Percentiles rank a stretch among this genome's conserved stretches.
These are phyloP conservation scores for Sebastolobus altivelis DNA, from an alignment of 2,797 vertebrate species.

Conservation along the genomic window DNA sequence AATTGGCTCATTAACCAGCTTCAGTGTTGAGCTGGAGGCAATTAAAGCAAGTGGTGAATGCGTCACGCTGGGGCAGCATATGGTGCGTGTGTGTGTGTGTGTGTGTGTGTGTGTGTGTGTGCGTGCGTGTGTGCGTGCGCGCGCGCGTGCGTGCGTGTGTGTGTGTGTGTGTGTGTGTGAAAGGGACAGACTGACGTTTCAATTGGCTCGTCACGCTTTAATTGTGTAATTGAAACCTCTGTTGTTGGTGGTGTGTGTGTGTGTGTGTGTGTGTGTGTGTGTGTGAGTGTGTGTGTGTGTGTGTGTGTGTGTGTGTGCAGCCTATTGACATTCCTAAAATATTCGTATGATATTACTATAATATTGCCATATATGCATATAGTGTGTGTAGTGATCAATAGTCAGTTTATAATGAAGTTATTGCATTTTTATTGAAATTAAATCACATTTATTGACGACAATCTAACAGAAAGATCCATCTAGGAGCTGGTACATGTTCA, in stretches of 20 bases:
- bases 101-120: slow-evolving; percentile 10
- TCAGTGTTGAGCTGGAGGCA: slow-evolving; percentile 33
- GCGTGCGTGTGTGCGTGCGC: slow-evolving; percentile 15
- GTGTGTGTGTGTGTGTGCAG: slow-evolving; percentile 6
- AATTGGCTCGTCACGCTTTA: slow-evolving; percentile 68
- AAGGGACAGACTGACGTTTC: slow-evolving; percentile 52
- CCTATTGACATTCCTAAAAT: neutral
- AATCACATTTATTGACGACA: neutral
- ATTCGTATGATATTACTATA: neutral
- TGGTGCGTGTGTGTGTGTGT: slow-evolving; percentile 34
- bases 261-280: slow-evolving; percentile 8
- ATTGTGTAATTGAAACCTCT: slow-evolving; percentile 70
- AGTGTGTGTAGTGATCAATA: neutral
- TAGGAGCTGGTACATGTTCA: neutral
- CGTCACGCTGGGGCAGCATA: slow-evolving; percentile 47
- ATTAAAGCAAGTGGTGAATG: slow-evolving; percentile 54
- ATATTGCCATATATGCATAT: neutral
- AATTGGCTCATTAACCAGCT: slow-evolving; percentile 35
- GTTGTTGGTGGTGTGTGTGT: slow-evolving; percentile 1
- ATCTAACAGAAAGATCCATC: neutral
- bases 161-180: slow-evolving; percentile 20
- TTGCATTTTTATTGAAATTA: neutral
- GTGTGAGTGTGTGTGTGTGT: slow-evolving; percentile 12
- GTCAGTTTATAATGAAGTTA: neutral
- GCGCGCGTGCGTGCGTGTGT: too few species aligned